Percentiles rank a stretch among this genome's conserved stretches.
Evolutionary conservation across 2,888 invertebrate genomes (phyloP).

Genomic region (Ernsta delagoae): DNA sequence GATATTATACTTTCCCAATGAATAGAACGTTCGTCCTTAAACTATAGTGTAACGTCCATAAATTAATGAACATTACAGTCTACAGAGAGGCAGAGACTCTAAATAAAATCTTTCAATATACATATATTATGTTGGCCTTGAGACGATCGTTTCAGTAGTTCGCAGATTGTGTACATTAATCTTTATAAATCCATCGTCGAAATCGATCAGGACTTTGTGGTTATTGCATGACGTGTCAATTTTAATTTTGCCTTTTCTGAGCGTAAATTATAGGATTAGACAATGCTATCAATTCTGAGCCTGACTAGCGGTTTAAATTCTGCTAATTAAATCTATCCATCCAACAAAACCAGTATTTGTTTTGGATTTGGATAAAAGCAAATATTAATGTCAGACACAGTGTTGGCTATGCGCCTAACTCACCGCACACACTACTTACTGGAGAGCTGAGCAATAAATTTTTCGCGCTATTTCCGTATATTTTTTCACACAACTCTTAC

Average conservation of each 20-base stretch:
- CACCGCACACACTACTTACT: conserved; percentile 63
- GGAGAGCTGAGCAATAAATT: conserved; percentile 63
- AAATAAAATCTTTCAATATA: too few relatives aligned
- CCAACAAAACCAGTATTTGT: conserved; percentile 47
- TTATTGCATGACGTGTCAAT: conserved; percentile 1
- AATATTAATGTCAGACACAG: conserved; percentile 66
- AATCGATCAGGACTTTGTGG: conserved; percentile 32
- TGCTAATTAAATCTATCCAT: conserved; percentile 43
- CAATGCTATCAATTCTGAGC: not conserved
- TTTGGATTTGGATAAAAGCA: conserved; percentile 57
- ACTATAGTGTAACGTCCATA: too few relatives aligned
- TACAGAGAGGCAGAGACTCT: too few relatives aligned
- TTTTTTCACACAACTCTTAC: conserved; percentile 46
- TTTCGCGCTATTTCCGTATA: conserved; percentile 61
- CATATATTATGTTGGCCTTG: too few relatives aligned
- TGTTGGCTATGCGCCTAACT: conserved; percentile 72
- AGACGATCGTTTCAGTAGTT: conserved; percentile 52
- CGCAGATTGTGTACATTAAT: conserved; percentile 64
- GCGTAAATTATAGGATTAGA: not conserved
- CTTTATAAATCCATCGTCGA: conserved; percentile 52
- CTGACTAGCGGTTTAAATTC: too few relatives aligned
- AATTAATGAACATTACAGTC: too few relatives aligned
- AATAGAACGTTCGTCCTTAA: too few relatives aligned
- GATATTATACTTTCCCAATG: too few relatives aligned
- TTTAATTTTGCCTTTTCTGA: not conserved